Percentiles rank a stretch among this genome's conserved stretches.
These are phyloP conservation scores for Xyrauchen texanus DNA, from an alignment of 2,113 vertebrate genomes.

Conservation along the genomic window DNA sequence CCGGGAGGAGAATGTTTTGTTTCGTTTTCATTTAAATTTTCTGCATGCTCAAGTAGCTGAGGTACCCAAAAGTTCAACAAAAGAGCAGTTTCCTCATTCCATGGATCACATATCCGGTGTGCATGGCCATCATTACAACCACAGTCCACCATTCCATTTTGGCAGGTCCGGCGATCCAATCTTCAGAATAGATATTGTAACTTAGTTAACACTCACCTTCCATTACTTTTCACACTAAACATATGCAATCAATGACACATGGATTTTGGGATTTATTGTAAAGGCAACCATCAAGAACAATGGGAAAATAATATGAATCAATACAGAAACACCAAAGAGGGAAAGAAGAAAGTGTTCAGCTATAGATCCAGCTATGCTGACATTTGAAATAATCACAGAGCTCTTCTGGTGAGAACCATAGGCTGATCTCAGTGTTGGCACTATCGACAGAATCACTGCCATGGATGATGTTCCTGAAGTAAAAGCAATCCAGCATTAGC, in stretches of 20 bases:
- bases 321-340: not conserved
- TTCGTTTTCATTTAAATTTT: no score
- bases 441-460: conserved; percentile 92
- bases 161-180: no score
- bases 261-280: conserved; percentile 17
- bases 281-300: conserved; percentile 5
- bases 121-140: no score
- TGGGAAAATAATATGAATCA: not conserved
- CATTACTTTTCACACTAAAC: not conserved
- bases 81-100: no score
- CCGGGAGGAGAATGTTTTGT: no score
- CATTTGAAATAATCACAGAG: conserved; percentile 80
- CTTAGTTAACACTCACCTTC: not conserved
- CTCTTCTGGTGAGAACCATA: conserved; percentile 88
- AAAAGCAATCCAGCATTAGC: not conserved
- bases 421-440: conserved; percentile 85
- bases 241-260: not conserved
- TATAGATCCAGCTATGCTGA: conserved; percentile 84
- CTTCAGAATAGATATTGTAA: not conserved
- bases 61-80: no score
- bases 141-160: no score
- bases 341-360: not conserved
- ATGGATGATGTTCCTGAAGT: conserved; percentile 90
- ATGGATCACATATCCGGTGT: no score
- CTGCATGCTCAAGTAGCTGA: no score